Percentiles rank a stretch among this genome's conserved stretches.
These are phyloP conservation scores for Cyclopterus lumpus DNA, from an alignment of 2,797 vertebrate genomes.

Conservation along the genomic window DNA sequence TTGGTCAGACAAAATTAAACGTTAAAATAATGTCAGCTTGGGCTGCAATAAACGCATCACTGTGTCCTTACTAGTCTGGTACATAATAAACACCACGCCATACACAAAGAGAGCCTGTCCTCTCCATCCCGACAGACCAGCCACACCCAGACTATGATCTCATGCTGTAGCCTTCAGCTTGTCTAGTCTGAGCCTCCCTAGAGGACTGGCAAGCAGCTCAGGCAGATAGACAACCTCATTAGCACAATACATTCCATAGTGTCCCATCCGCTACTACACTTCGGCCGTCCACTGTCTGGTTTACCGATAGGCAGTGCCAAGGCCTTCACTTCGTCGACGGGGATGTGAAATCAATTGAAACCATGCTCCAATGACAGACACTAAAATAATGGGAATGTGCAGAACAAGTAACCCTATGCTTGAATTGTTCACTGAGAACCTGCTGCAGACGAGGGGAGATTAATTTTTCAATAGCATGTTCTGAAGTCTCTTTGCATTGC, in stretches of 20 bases:
- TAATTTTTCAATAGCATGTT: slow-evolving; percentile 71
- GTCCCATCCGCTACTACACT: slow-evolving; percentile 34
- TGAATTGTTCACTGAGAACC: slow-evolving; percentile 20
- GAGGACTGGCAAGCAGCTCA: slow-evolving; percentile 58
- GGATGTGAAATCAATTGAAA: slow-evolving; percentile 66
- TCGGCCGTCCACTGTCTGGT: slow-evolving; percentile 14
- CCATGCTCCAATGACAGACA: slow-evolving; percentile 28
- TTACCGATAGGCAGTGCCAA: slow-evolving; percentile 34
- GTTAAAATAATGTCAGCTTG: background rate
- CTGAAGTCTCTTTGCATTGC: slow-evolving; percentile 38
- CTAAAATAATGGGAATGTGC: slow-evolving; percentile 43
- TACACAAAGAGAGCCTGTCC: slow-evolving; percentile 53
- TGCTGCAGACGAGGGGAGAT: slow-evolving; percentile 36
- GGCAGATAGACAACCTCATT: slow-evolving; percentile 68
- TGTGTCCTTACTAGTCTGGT: background rate
- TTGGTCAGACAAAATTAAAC: background rate
- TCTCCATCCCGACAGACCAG: slow-evolving; percentile 52
- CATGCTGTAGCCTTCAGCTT: slow-evolving; percentile 66
- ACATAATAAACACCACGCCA: slow-evolving; percentile 33
- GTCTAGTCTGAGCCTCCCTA: slow-evolving; percentile 68
- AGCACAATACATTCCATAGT: slow-evolving; percentile 65
- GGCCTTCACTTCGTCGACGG: slow-evolving; percentile 31
- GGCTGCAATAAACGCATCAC: slow-evolving; percentile 4
- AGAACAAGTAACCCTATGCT: slow-evolving; percentile 34
- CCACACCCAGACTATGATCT: slow-evolving; percentile 80